Percentiles rank a stretch among this genome's conserved stretches.
Evolutionary conservation across 2,797 vertebrate genomes (phyloP).

Genomic region (Oreochromis grahami): DNA sequence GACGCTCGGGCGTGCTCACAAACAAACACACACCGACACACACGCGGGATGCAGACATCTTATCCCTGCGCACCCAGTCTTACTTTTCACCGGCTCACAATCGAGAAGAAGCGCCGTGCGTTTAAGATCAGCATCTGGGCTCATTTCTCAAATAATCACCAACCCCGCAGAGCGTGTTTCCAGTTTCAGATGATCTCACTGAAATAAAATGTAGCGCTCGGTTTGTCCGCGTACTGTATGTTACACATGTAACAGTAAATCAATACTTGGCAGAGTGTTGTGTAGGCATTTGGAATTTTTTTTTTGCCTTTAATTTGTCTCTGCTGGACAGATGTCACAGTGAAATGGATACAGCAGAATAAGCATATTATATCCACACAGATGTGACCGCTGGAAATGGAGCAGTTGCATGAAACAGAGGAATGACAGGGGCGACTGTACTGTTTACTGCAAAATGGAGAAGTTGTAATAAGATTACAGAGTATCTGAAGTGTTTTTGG

Average conservation of each 20-base stretch:
- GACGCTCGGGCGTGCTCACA: background rate
- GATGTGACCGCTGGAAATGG: constrained; percentile 51
- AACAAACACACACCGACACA: background rate
- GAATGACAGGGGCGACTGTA: constrained; percentile 7
- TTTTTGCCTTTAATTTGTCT: constrained; percentile 46
- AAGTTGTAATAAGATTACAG: background rate
- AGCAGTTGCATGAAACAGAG: constrained; percentile 3
- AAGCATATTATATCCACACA: constrained; percentile 59
- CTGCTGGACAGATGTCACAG: constrained; percentile 70
- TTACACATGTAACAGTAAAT: constrained; percentile 67
- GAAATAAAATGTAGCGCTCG: constrained; percentile 33
- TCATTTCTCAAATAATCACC: constrained; percentile 10
- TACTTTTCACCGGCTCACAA: background rate
- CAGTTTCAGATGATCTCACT: constrained; percentile 47
- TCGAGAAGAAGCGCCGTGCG: background rate
- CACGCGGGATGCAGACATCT: background rate
- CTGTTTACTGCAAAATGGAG: background rate
- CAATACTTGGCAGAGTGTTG: constrained; percentile 62
- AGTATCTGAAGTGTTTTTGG: background rate
- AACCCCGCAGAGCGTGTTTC: constrained; percentile 26
- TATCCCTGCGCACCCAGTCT: background rate
- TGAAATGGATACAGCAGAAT: constrained; percentile 68
- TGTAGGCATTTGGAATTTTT: constrained; percentile 62
- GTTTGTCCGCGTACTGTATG: constrained; percentile 22
- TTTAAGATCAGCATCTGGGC: constrained; percentile 4